Base-by-base conservation (phyloP, 35 echinoderm and acorn worm species). In the Lytechinus pictus region DNA sequence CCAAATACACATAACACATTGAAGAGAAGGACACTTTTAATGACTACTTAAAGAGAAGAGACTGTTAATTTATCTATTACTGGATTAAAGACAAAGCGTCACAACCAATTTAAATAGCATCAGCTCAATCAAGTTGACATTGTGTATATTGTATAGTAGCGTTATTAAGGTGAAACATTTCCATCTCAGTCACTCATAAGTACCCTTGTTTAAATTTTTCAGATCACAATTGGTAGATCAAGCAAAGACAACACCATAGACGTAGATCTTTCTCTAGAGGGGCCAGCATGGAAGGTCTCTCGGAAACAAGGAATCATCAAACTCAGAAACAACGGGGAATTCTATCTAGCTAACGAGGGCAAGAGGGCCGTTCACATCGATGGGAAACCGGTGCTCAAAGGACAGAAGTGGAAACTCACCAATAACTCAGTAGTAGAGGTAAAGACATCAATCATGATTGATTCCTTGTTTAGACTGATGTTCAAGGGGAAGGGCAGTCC, bases 351-450 rank as follows among this genome's bases (percentile, higher is more conserved):
- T 44, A 99, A 99, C 88, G 98, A 99, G 91, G 98, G 98, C 89
- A 99, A 98, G 52, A 94, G 98, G 61, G 96, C 98, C 4, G 97
- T 99, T 54, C 96, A 98, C 58, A 93, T 99, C 11, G 98, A 99
- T 94, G 98, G 98, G 21, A 99, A 99, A 92, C 96, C 97, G 33
- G 95, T 98, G 11, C 54, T 95, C 10, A 98, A 95, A 92, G 97
- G 95, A 54, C 95, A 97, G 93, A 98, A 96, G 61, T 88, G 94
- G 52, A 98, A 99, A 57, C 95, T 99, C 19, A 97, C 96, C 61
- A 99, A 99, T 91, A 99, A 99, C 58, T 97, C 98, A 28, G 98
- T 99, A 44, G 98, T 99, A 2, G 97, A 99, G 94, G 98, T 97
- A 93, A 96, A 95, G 33, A 57, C 28, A 90, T 27, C 52, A 16